Percentiles rank a stretch among this genome's conserved stretches.
Evolutionary conservation across 2,888 invertebrate genomes (phyloP).

Genomic region (Parnassius smintheus): DNA sequence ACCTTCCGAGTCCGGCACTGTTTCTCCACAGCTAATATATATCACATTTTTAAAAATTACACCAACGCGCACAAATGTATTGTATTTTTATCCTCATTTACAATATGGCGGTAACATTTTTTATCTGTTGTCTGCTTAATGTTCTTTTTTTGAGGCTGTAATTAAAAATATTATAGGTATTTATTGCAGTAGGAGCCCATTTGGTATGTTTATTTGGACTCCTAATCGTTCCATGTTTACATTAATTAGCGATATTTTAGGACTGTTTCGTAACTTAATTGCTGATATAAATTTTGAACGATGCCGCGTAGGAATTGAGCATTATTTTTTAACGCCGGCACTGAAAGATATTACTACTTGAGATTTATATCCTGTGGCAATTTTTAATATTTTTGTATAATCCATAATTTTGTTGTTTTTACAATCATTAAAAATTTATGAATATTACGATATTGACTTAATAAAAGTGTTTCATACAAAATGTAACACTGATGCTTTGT

Average conservation of each 20-base stretch:
- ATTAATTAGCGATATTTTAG: conserved; percentile 79
- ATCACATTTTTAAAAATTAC: conserved; percentile 60
- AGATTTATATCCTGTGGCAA: conserved; percentile 18
- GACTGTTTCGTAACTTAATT: conserved; percentile 70
- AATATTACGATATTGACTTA: no score
- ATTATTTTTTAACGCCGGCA: conserved; percentile 20
- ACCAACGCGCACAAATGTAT: conserved; percentile 31
- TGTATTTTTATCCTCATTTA: conserved; percentile 58
- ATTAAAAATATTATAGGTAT: conserved; percentile 80
- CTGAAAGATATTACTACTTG: conserved; percentile 14
- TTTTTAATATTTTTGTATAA: conserved; percentile 10
- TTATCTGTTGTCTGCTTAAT: conserved; percentile 69
- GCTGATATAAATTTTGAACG: conserved; percentile 69
- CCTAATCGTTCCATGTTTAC: conserved; percentile 78
- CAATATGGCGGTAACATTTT: conserved; percentile 68
- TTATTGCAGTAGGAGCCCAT: conserved; percentile 71
- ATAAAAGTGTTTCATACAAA: no score
- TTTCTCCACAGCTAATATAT: conserved; percentile 54
- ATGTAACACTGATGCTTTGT: no score
- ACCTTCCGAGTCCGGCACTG: conserved; percentile 68
- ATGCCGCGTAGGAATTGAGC: conserved; percentile 29
- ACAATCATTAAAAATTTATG: background rate
- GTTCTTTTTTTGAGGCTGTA: conserved; percentile 65
- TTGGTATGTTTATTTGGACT: conserved; percentile 69
- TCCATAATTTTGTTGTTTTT: conserved; percentile 3